phyloP scores from a whole-genome alignment of 1,140 invertebrate genomes.

The Drosophila miranda region DNA sequence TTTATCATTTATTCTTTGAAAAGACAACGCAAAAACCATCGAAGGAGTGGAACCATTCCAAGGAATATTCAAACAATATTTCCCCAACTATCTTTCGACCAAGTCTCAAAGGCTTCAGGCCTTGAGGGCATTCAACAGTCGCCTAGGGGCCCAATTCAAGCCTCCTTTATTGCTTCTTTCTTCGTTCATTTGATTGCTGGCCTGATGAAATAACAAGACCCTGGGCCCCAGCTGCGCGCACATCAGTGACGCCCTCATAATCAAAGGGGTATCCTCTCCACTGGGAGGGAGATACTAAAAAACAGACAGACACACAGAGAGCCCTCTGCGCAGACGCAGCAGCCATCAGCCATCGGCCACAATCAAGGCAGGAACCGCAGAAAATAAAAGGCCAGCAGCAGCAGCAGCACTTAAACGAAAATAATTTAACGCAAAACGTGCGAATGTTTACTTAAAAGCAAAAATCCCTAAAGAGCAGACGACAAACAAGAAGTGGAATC shows the following conservation, averaged over 20 bases:
- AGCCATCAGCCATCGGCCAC: constrained; percentile 15
- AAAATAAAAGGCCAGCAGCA: constrained; percentile 6
- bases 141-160: no score
- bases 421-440: constrained; percentile 63
- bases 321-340: constrained; percentile 38
- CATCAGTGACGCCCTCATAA: constrained; percentile 64
- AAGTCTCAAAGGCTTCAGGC: neutral
- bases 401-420: constrained; percentile 56
- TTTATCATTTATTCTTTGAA: no score
- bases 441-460: constrained; percentile 58
- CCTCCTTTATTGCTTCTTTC: constrained; percentile 5
- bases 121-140: no score
- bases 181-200: constrained; percentile 46
- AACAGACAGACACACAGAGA: no score
- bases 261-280: constrained; percentile 36
- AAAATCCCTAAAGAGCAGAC: constrained; percentile 10
- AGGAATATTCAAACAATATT: no score
- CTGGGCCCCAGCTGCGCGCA: constrained; percentile 24
- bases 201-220: constrained; percentile 63
- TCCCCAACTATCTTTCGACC: no score
- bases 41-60: no score
- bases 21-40: no score
- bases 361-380: constrained; percentile 13
- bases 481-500: constrained; percentile 12
- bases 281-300: no score